phyloP scores from a whole-genome alignment of 2,113 vertebrate genomes.

The Riparia riparia region DNA sequence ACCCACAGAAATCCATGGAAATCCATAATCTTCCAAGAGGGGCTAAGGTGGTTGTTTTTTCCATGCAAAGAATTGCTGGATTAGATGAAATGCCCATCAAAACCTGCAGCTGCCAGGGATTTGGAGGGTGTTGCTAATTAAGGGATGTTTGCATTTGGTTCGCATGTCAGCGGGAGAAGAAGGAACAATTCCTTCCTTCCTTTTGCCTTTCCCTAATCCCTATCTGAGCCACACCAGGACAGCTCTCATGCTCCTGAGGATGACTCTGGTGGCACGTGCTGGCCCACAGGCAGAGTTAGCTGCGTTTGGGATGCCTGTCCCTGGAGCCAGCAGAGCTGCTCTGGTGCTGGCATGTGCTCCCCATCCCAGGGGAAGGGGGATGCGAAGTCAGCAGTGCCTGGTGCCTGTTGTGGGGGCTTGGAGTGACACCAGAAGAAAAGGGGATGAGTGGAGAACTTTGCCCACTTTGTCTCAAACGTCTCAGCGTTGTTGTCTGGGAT shows the following conservation, averaged over 20 bases:
- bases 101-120: not conserved
- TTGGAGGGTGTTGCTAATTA: not conserved
- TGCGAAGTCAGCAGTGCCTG: not conserved
- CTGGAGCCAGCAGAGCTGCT: not conserved
- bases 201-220: not conserved
- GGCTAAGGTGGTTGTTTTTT: not conserved
- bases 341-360: not conserved
- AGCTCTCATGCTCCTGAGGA: not conserved
- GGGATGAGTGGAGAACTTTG: not conserved
- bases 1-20: not conserved
- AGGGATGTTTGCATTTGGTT: not conserved
- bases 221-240: not conserved
- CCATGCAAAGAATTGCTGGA: not conserved
- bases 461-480: not conserved
- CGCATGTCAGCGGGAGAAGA: accelerated
- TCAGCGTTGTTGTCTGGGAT: accelerated
- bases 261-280: not conserved
- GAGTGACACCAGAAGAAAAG: not conserved
- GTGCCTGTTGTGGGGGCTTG: not conserved
- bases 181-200: not conserved
- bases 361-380: accelerated
- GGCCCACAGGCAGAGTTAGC: not conserved
- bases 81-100: not conserved
- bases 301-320: not conserved
- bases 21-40: not conserved